Conservation (phyloP, 2,113 vertebrate species). For the Pterocles burchelli region DNA sequence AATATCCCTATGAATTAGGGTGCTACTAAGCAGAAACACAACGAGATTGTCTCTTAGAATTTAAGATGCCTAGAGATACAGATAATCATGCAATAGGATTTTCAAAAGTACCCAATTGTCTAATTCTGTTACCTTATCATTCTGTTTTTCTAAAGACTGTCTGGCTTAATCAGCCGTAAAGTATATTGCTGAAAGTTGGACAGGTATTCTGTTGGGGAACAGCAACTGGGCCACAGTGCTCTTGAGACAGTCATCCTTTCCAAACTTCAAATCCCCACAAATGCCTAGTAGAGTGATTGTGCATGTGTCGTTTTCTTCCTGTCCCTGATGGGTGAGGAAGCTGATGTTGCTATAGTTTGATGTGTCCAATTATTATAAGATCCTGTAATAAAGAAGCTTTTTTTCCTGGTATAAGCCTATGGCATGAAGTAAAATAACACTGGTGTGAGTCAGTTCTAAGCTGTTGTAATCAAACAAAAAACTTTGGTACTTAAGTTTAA, state of each 20-base stretch:
- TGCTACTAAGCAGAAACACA: background rate
- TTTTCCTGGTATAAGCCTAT: background rate
- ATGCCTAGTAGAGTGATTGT: background rate
- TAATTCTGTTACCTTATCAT: background rate
- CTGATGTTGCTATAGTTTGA: background rate
- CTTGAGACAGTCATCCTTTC: background rate
- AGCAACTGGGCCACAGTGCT: background rate
- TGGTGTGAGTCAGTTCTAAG: background rate
- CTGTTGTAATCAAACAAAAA: background rate
- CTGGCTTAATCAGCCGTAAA: background rate
- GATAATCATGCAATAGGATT: background rate
- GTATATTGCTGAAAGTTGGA: background rate
- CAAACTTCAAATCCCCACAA: background rate
- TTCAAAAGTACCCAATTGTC: background rate
- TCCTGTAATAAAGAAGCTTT: background rate
- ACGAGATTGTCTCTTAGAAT: background rate
- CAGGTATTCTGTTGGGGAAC: background rate
- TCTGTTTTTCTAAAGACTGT: background rate
- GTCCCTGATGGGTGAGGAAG: background rate
- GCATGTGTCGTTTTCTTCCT: background rate
- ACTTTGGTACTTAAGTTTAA: background rate
- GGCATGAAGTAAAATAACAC: background rate
- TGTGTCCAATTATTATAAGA: background rate
- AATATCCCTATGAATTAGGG: background rate
- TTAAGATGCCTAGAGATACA: background rate